Evolutionary conservation across 2,113 vertebrate species (phyloP).

Genomic region (Anguilla rostrata): DNA sequence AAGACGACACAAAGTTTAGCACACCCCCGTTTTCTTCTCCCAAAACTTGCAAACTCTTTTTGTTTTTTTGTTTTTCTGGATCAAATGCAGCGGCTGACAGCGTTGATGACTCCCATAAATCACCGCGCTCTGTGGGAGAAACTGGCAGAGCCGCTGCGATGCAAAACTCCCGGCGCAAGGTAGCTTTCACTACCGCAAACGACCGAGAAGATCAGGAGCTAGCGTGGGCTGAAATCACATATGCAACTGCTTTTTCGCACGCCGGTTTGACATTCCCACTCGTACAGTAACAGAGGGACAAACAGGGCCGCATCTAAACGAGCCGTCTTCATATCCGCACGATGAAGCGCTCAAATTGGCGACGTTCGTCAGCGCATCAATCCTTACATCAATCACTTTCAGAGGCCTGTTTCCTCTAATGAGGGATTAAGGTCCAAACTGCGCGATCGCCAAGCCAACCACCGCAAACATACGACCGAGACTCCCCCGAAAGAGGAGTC

Average conservation of each 20-base stretch:
- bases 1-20: not conserved
- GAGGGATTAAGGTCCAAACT: not conserved
- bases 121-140: not conserved
- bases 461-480: not conserved
- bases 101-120: slow-evolving; percentile 6
- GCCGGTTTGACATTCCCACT: not conserved
- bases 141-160: not conserved
- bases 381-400: not conserved
- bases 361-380: not conserved
- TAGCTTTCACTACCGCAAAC: not conserved
- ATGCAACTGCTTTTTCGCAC: not conserved
- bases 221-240: not conserved
- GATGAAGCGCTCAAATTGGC: not conserved
- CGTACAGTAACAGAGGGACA: not conserved
- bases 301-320: not conserved
- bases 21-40: not conserved
- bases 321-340: not conserved
- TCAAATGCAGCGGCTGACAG: not conserved
- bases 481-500: not conserved
- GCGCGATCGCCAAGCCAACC: not conserved
- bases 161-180: not conserved
- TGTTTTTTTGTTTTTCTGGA: not conserved
- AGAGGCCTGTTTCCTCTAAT: not conserved
- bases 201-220: not conserved
- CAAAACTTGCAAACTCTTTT: not conserved